Conservation (phyloP, 64 coral and sea anemone genomes). For the Actinia equina region DNA sequence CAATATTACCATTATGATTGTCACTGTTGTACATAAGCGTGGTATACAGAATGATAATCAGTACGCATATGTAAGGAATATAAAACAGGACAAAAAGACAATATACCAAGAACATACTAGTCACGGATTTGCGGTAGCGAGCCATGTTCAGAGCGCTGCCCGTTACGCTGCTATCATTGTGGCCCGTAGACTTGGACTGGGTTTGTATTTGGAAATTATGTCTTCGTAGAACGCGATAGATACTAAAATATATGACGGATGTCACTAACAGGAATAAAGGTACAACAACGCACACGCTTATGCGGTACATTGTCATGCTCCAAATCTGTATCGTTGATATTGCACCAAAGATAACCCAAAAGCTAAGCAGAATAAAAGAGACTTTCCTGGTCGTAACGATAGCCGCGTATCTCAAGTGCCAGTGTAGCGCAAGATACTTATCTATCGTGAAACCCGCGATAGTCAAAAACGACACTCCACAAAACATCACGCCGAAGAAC, state of each 20-base stretch:
- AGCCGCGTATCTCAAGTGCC: constrained; percentile 11
- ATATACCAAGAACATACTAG: constrained; percentile 19
- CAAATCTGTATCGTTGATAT: constrained; percentile 22
- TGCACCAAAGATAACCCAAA: constrained; percentile 28
- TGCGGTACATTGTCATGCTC: neutral
- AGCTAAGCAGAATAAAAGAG: neutral
- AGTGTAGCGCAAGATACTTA: constrained; percentile 34
- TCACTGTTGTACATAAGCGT: too few species aligned
- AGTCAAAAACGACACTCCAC: constrained; percentile 43
- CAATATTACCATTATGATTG: neutral
- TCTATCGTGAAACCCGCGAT: constrained; percentile 38
- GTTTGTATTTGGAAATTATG: constrained; percentile 37
- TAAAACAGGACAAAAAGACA: constrained; percentile 18
- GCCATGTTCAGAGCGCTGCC: constrained; percentile 5
- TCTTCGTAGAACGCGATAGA: constrained; percentile 29
- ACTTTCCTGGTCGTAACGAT: constrained; percentile 13
- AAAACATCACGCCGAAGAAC: constrained; percentile 23
- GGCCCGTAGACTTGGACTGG: neutral
- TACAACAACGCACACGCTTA: neutral
- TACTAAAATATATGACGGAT: constrained; percentile 20
- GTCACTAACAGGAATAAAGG: neutral
- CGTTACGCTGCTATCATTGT: neutral
- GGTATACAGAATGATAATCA: neutral
- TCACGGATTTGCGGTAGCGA: constrained; percentile 15
- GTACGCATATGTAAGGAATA: constrained; percentile 20